Base-by-base conservation (phyloP, 2,888 invertebrate genomes). In the Meloe dianella region DNA sequence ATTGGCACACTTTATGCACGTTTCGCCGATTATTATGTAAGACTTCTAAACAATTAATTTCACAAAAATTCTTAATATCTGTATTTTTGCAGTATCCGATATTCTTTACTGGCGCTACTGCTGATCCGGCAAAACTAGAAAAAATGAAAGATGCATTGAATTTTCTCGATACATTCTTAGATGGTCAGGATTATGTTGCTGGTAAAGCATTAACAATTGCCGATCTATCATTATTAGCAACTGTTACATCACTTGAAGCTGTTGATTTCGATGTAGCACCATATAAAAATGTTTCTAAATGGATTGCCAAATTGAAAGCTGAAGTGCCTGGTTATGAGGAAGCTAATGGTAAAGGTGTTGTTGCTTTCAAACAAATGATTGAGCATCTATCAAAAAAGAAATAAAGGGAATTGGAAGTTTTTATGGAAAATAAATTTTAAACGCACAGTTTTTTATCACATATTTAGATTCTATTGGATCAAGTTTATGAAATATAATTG, bases 181-280 rank as follows among this genome's bases (percentile, higher is more conserved):
- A 89, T 57, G 89, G 89, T 0, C 87, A 90, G 75, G 86, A 88
- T 71, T 95, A 88, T 83, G 88, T 85, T 38, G 93, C 93, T 17
- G 95, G 94, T 2, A 86, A 90, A 66, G 85, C 85, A 66, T 84
- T 94, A 63, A 94, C 94, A 20, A 81, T 95, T 20, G 95, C 95
- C 8, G 95, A 95, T 82, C 85, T 93, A 54, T 84, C 89, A 38
- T 80, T 94, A 57, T 84, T 90, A 35, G 88, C 92, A 9, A 86
- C 88, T 8, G 87, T 94, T 10, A 89, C 93, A 59, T 91, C 90
- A 68, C 87, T 88, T 69, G 92, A 92, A 77, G 91, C 90, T 60
- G 75, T 78, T 61, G 75, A 71, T 22, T 87, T 90, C 69, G 92
- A 94, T 80, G 79, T 94, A 70, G 86, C 87, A 78, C 89, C 90